These are phyloP conservation scores for Drosophila ogumai DNA, from an alignment of 1,140 invertebrate genomes.

Conservation along the genomic window DNA sequence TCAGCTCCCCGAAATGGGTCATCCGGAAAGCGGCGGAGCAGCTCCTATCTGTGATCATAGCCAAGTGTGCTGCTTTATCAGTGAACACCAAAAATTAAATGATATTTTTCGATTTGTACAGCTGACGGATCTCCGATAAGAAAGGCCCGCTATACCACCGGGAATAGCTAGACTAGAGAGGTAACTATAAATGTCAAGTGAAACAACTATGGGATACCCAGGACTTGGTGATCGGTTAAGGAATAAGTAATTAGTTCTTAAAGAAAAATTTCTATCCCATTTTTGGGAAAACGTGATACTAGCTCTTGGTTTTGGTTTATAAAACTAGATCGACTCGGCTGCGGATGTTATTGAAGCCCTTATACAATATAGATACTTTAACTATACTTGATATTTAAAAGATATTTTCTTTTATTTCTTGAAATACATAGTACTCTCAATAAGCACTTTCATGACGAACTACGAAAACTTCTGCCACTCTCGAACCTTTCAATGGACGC, in stretches of 20 bases:
- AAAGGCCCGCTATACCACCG: background rate
- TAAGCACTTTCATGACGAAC: background rate
- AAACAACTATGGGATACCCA: background rate
- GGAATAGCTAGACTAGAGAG: background rate
- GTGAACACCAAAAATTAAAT: constrained; percentile 60
- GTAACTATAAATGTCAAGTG: too few relatives aligned
- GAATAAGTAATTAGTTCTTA: background rate
- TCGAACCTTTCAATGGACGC: too few relatives aligned
- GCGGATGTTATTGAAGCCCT: background rate
- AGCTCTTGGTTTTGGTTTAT: background rate
- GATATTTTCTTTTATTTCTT: background rate
- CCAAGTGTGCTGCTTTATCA: constrained; percentile 55
- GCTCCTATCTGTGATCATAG: constrained; percentile 32
- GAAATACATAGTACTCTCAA: background rate
- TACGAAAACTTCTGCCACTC: background rate
- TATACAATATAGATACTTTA: background rate
- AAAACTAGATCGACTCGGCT: background rate
- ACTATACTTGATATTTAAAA: background rate
- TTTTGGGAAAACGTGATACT: background rate
- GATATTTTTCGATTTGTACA: constrained; percentile 71
- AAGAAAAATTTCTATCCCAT: background rate
- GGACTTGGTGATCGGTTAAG: too few relatives aligned
- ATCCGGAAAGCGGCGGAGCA: constrained; percentile 14
- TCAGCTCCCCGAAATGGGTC: constrained; percentile 36
- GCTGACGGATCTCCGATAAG: constrained; percentile 54